Percentiles rank a stretch among this genome's conserved stretches.
phyloP scores from a whole-genome alignment of 2,113 vertebrate species.

The Ursus arctos region DNA sequence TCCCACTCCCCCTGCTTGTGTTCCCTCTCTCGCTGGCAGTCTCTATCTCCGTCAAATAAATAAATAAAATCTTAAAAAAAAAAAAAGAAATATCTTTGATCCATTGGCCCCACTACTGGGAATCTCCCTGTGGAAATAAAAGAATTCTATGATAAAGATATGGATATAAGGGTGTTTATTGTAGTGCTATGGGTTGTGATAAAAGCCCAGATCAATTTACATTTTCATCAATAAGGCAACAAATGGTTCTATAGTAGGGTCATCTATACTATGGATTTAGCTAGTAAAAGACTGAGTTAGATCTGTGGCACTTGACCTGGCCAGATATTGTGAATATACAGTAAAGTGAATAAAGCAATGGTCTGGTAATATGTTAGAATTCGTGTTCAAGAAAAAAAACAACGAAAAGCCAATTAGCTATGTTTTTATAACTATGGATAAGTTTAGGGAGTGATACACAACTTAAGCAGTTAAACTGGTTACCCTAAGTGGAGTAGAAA shows the following conservation, averaged over 20 bases:
- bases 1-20: background rate
- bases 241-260: background rate
- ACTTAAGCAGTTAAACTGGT: background rate
- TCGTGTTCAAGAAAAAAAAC: background rate
- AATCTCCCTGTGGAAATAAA: background rate
- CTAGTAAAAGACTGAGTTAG: background rate
- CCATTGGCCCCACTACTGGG: background rate
- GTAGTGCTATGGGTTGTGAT: background rate
- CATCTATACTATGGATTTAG: background rate
- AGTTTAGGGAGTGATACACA: background rate
- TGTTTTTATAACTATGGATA: constrained; percentile 24
- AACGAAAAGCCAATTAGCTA: background rate
- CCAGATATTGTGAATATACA: background rate
- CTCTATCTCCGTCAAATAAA: background rate
- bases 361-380: background rate
- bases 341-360: background rate
- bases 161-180: background rate
- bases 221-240: background rate
- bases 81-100: background rate
- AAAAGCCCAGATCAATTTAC: background rate
- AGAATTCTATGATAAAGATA: background rate
- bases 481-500: background rate
- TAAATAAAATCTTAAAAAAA: too few species aligned
- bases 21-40: too few species aligned
- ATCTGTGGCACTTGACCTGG: background rate